phyloP scores from a whole-genome alignment of 1,140 invertebrate genomes.

The Tenebrio molitor region DNA sequence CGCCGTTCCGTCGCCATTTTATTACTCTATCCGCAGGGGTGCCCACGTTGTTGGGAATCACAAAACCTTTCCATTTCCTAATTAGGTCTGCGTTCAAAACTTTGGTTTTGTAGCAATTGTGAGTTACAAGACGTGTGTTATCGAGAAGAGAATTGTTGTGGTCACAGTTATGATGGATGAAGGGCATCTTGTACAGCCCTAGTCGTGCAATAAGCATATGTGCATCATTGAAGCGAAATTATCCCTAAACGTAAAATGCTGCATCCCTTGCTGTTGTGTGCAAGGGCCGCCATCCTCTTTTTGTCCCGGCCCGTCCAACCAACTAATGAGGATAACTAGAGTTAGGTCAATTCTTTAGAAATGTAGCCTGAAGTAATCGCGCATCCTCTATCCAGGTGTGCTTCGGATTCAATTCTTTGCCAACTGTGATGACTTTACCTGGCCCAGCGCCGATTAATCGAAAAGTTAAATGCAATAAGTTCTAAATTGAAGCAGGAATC shows the following conservation, averaged over 20 bases:
- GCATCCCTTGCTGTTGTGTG: constrained; percentile 48
- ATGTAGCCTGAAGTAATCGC: constrained; percentile 53
- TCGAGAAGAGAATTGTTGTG: too few relatives aligned
- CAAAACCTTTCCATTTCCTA: background rate
- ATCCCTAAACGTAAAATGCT: constrained; percentile 53
- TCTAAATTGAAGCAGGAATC: background rate
- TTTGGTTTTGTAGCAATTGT: too few relatives aligned
- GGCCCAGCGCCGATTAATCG: constrained; percentile 8
- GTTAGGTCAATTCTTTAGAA: constrained; percentile 65
- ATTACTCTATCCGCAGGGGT: constrained; percentile 41
- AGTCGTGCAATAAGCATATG: constrained; percentile 53
- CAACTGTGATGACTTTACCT: constrained; percentile 47
- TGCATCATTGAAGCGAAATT: constrained; percentile 57
- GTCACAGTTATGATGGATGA: too few relatives aligned
- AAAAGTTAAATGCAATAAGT: constrained; percentile 18
- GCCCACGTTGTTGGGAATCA: constrained; percentile 21
- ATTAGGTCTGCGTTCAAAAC: too few relatives aligned
- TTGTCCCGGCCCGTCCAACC: constrained; percentile 60
- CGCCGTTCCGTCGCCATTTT: constrained; percentile 50
- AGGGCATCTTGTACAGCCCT: too few relatives aligned
- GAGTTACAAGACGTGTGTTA: too few relatives aligned
- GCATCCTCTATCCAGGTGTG: constrained; percentile 61
- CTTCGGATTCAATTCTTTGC: constrained; percentile 2
- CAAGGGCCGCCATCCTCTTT: constrained; percentile 56
- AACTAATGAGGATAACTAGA: constrained; percentile 65